A percentile compares a stretch with the other conserved stretches of the same genome.
Conservation (phyloP, 2,113 vertebrate species). For the Geothlypis trichas region DNA sequence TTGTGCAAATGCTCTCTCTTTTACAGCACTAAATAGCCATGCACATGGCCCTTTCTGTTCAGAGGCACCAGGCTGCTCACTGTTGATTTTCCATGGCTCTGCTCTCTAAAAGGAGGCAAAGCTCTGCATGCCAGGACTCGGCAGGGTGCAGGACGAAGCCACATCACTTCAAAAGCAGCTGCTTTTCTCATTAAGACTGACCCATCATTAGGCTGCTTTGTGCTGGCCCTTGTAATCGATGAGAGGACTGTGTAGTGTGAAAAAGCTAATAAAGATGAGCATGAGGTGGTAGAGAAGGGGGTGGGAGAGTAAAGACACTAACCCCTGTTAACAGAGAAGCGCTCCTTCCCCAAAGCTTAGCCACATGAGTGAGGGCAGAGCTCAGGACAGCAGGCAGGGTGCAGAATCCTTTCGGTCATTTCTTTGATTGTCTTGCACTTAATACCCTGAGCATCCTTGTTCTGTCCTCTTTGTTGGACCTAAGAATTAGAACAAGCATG, state of each 20-base stretch:
- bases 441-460: neutral
- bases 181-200: conserved; percentile 90
- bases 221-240: conserved; percentile 89
- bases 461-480: conserved; percentile 6
- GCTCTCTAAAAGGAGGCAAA: conserved; percentile 78
- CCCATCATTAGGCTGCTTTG: conserved; percentile 89
- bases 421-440: conserved; percentile 16
- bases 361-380: neutral
- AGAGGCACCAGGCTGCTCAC: conserved; percentile 73
- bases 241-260: conserved; percentile 76
- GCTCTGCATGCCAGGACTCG: conserved; percentile 82
- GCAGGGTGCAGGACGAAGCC: conserved; percentile 76
- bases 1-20: conserved; percentile 88
- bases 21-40: conserved; percentile 82
- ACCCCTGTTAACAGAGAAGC: conserved; percentile 16
- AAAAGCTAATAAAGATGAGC: conserved; percentile 68
- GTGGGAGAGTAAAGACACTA: conserved; percentile 9
- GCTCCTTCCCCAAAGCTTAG: neutral
- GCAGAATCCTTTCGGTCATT: conserved; percentile 10
- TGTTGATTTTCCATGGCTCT: conserved; percentile 89
- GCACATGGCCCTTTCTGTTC: conserved; percentile 81
- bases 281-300: conserved; percentile 19
- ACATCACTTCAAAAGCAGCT: conserved; percentile 76
- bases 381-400: conserved; percentile 11
- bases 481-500: neutral